phyloP scores from a whole-genome alignment of 2,113 vertebrate genomes.

The Oryzias javanicus region DNA sequence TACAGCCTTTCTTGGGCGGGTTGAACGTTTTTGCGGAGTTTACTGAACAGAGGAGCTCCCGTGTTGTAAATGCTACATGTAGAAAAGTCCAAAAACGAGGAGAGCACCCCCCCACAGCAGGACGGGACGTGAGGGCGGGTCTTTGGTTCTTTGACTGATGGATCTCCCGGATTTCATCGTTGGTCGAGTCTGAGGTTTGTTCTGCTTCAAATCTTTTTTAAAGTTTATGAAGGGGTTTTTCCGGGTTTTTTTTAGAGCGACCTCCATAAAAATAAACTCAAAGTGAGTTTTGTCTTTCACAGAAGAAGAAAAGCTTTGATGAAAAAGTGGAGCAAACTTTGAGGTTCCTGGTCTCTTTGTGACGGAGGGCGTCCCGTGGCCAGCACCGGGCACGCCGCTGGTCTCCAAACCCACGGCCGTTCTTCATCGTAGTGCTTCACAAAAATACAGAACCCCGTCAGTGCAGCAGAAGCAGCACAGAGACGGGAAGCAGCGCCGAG shows the following conservation, averaged over 20 bases:
- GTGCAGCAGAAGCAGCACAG: slow-evolving; percentile 71
- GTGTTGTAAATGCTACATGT: slow-evolving; percentile 72
- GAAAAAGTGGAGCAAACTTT: slow-evolving; percentile 33
- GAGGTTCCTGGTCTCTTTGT: slow-evolving; percentile 46
- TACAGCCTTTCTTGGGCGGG: too few species aligned
- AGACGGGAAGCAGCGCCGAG: slow-evolving; percentile 76
- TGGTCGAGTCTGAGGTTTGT: slow-evolving; percentile 42
- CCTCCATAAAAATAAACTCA: slow-evolving; percentile 36
- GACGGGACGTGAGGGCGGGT: slow-evolving; percentile 61
- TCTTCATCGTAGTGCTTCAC: slow-evolving; percentile 66
- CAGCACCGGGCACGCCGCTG: slow-evolving; percentile 72
- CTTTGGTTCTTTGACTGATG: slow-evolving; percentile 68
- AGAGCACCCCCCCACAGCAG: slow-evolving; percentile 54
- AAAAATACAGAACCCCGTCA: slow-evolving; percentile 55
- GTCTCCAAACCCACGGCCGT: slow-evolving; percentile 62
- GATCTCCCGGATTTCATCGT: slow-evolving; percentile 9
- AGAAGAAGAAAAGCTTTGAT: slow-evolving; percentile 36
- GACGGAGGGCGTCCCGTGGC: slow-evolving; percentile 63
- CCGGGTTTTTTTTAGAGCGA: neutral
- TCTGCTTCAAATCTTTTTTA: slow-evolving; percentile 39
- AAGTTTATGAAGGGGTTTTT: slow-evolving; percentile 4
- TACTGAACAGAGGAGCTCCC: slow-evolving; percentile 46
- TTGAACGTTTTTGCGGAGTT: slow-evolving; percentile 4
- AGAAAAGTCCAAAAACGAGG: slow-evolving; percentile 47
- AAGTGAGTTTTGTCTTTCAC: slow-evolving; percentile 34